Base-by-base conservation (phyloP, 2,888 invertebrate genomes). In the Corbicula japonica region DNA sequence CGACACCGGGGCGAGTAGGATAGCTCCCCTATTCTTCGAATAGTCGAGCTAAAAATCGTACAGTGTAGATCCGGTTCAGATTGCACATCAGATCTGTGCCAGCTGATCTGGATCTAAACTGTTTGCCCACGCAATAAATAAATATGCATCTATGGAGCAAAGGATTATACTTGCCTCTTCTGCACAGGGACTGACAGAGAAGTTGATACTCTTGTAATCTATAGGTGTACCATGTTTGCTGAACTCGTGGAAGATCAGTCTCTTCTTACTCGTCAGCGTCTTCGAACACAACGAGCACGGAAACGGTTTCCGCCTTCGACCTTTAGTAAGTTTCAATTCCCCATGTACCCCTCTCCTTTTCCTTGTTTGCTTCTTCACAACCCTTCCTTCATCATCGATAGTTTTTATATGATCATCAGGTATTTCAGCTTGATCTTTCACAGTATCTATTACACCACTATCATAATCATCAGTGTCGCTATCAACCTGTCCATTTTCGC, bases 211-310 rank as follows among this genome's bases (percentile, higher is more conserved):
- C 54, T 83, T 77, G 52, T 69, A 83, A 38, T 65, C 65, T 26
- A 71, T 71, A 12, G 74, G 79, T 44, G 54, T 52, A 4, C 80
- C 83, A 77, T 83, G 83, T 34, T 80, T 77, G 38, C 80, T 77
- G 48, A 65, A 83, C 63, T 77, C 77, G 56, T 83, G 83, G 46
- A 83, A 83, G 5, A 66, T 74, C 5, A 71, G 66, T 46, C 83
- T 28, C 34, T 80, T 83, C 18, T 60, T 68, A 44, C 73, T 83
- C 2, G 83, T 76, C 32, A 83, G 48, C 26, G 74, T 69, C 46
- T 65, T 80, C 18, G 71, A 38, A 61, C 83, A 83, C 26, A 65
- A 54, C 30, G 75, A 52, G 58, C 83, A 83, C 6, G 83, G 80
- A 61, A 72, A 75, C 21, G 41, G 46, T 56, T 76, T 72, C 26